These are phyloP conservation scores for Nasonia giraulti DNA, from an alignment of 1,140 invertebrate genomes.

Conservation along the genomic window DNA sequence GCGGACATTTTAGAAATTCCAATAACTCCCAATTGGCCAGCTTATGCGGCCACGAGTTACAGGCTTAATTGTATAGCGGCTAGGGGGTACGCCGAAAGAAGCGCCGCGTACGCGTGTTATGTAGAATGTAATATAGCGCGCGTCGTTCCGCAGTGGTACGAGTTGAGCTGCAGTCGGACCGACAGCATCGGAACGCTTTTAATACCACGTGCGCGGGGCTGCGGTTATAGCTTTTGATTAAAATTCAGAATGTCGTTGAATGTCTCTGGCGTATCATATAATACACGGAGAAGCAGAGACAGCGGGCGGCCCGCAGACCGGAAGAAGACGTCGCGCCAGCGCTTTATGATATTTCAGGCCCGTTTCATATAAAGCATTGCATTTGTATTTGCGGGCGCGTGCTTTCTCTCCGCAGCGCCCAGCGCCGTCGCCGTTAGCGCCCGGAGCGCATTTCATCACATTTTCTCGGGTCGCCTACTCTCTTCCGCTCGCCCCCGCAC, in stretches of 20 bases:
- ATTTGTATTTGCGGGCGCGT: conserved; percentile 25
- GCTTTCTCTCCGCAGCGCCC: neutral
- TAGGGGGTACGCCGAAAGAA: too few species aligned
- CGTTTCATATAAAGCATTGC: neutral
- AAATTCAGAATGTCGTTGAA: too few species aligned
- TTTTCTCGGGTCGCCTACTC: neutral
- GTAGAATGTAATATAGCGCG: neutral
- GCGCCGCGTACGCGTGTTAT: too few species aligned
- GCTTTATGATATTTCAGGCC: neutral
- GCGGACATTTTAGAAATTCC: conserved; percentile 33
- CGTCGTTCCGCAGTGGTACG: neutral
- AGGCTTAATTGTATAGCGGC: neutral
- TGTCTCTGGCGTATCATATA: too few species aligned
- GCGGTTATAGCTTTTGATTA: too few species aligned
- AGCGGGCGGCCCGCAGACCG: too few species aligned
- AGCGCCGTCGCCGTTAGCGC: neutral
- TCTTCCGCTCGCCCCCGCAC: neutral
- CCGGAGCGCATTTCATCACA: conserved; percentile 23
- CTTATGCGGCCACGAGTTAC: neutral
- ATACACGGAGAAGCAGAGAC: too few species aligned
- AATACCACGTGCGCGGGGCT: too few species aligned
- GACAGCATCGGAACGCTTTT: too few species aligned
- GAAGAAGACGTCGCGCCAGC: too few species aligned
- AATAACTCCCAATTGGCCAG: conserved; percentile 11
- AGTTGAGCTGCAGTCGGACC: neutral